phyloP scores from a whole-genome alignment of 2,888 invertebrate species.

The Thecophora atra region DNA sequence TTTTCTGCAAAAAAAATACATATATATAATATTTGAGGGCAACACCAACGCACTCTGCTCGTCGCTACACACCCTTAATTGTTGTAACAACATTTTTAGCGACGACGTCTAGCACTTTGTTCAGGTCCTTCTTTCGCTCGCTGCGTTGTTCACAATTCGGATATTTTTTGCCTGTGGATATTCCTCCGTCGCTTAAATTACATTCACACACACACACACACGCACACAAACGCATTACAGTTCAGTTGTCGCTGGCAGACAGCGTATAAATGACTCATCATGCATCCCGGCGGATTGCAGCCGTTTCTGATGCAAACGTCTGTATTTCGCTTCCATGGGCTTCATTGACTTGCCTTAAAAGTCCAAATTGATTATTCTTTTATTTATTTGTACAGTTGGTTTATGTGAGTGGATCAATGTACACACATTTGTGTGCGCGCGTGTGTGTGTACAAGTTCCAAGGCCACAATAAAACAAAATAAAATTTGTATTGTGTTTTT shows the following conservation, averaged over 20 bases:
- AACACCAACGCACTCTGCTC: constrained; percentile 19
- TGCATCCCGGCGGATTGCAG: constrained; percentile 11
- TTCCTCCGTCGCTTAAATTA: constrained; percentile 35
- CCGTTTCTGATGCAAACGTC: not conserved
- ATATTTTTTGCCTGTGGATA: constrained; percentile 28
- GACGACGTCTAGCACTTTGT: constrained; percentile 19
- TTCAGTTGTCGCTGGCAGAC: constrained; percentile 25
- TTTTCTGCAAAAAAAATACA: not conserved
- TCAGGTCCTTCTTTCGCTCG: not conserved
- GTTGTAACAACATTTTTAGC: constrained; percentile 6
- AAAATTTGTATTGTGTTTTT: no score
- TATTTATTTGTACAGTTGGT: no score
- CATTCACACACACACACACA: not conserved
- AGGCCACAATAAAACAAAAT: no score
- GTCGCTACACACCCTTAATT: constrained; percentile 23
- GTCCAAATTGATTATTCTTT: no score
- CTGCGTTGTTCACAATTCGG: not conserved
- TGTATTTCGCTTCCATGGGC: not conserved
- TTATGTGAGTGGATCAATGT: no score
- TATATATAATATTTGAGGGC: not conserved
- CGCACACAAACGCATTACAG: constrained; percentile 9
- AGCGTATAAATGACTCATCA: constrained; percentile 20
- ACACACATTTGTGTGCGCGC: no score
- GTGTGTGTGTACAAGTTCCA: no score
- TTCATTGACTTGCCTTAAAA: not conserved